A percentile compares a stretch with the other conserved stretches of the same genome.
Conservation (phyloP, 92 coral and sea anemone genomes). For the Phymanthus crucifer region DNA sequence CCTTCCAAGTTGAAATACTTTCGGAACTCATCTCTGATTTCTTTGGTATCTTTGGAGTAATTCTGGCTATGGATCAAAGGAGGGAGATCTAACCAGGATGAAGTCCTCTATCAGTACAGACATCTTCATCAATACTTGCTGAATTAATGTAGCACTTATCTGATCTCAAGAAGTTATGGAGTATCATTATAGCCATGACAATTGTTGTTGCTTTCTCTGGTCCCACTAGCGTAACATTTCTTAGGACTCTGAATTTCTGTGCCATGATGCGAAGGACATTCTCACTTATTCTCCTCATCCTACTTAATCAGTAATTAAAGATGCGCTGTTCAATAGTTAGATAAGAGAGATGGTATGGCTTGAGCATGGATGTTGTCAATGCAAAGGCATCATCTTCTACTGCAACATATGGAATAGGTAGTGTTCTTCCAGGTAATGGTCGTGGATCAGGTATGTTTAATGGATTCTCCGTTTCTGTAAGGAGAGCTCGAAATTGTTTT, state of each 20-base stretch:
- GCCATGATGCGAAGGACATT: constrained; percentile 38
- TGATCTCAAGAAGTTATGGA: neutral
- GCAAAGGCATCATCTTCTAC: constrained; percentile 36
- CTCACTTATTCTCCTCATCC: constrained; percentile 33
- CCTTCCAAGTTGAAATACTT: neutral
- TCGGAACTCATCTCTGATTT: neutral
- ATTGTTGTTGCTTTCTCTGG: constrained; percentile 18
- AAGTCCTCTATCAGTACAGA: too few species aligned
- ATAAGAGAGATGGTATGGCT: constrained; percentile 29
- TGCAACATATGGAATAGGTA: neutral
- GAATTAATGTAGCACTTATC: neutral
- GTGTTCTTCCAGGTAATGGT: constrained; percentile 14
- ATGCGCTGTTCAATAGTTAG: constrained; percentile 26
- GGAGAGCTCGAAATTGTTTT: neutral
- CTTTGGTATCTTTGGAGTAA: neutral
- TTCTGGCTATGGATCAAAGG: neutral
- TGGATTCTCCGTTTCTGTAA: constrained; percentile 7
- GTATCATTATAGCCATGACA: constrained; percentile 3
- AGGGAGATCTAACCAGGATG: neutral
- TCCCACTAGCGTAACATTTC: neutral
- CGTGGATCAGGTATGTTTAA: constrained; percentile 2
- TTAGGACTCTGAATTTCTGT: constrained; percentile 29
- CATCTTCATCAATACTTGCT: too few species aligned
- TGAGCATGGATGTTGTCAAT: constrained; percentile 22
- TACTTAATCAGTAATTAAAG: constrained; percentile 27